Percentiles rank a stretch among this genome's conserved stretches.
These are phyloP conservation scores for Oligia strigilis DNA, from an alignment of 2,888 invertebrate genomes.

Conservation along the genomic window DNA sequence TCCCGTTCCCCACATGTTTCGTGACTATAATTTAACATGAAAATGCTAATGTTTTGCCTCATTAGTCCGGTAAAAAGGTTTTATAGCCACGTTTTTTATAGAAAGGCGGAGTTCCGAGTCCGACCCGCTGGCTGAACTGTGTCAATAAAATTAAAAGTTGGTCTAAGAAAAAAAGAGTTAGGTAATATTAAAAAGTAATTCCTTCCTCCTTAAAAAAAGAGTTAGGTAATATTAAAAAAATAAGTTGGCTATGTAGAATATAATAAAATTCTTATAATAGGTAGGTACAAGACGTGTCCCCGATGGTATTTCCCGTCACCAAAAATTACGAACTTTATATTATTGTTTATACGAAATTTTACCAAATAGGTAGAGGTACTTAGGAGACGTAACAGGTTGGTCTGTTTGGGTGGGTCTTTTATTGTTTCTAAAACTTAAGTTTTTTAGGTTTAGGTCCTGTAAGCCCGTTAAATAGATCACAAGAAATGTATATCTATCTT, in stretches of 20 bases:
- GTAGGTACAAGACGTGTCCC: not conserved
- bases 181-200: not conserved
- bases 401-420: too few relatives aligned
- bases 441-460: too few relatives aligned
- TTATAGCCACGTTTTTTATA: conserved; percentile 30
- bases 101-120: conserved; percentile 3
- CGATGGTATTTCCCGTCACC: not conserved
- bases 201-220: not conserved
- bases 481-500: not conserved
- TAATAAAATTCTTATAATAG: not conserved
- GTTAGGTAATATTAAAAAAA: not conserved
- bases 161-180: not conserved
- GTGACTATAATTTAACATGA: conserved; percentile 57
- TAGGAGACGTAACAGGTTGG: too few relatives aligned
- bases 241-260: not conserved
- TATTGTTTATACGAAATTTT: too few relatives aligned
- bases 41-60: conserved; percentile 59
- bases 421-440: too few relatives aligned
- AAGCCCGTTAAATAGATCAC: not conserved
- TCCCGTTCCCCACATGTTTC: conserved; percentile 40
- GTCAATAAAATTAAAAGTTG: conserved; percentile 17
- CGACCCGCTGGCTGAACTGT: conserved; percentile 3
- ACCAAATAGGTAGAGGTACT: too few relatives aligned
- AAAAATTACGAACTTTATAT: too few relatives aligned
- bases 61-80: conserved; percentile 56